A percentile compares a stretch with the other conserved stretches of the same genome.
Evolutionary conservation across 2,797 vertebrate genomes (phyloP).

Genomic region (Protonibea diacanthus): DNA sequence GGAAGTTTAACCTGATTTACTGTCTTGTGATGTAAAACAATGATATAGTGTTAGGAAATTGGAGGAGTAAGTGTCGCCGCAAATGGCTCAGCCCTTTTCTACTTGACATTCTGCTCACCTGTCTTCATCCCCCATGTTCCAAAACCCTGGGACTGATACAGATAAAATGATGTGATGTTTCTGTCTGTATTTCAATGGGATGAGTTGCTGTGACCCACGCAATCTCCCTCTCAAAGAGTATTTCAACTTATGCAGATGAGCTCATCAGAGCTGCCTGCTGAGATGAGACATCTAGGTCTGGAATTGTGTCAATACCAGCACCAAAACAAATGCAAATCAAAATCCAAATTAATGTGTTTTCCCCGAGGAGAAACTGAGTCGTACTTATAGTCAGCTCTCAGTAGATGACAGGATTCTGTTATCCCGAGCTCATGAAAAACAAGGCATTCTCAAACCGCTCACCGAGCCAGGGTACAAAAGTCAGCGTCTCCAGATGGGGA

Average conservation of each 20-base stretch:
- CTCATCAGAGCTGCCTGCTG: slow-evolving; percentile 86
- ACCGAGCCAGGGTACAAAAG: slow-evolving; percentile 71
- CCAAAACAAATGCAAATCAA: slow-evolving; percentile 88
- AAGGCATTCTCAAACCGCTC: slow-evolving; percentile 74
- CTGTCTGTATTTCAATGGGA: slow-evolving; percentile 82
- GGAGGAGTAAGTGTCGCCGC: slow-evolving; percentile 62
- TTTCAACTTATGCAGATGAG: slow-evolving; percentile 88
- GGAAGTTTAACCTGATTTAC: slow-evolving; percentile 75
- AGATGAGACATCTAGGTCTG: slow-evolving; percentile 86
- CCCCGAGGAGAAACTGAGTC: slow-evolving; percentile 82
- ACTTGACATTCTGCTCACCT: slow-evolving; percentile 84
- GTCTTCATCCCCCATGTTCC: slow-evolving; percentile 75
- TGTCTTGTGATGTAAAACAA: slow-evolving; percentile 56
- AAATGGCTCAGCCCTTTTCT: slow-evolving; percentile 71
- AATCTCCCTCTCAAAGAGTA: slow-evolving; percentile 85
- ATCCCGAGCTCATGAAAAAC: slow-evolving; percentile 77
- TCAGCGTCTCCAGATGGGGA: slow-evolving; percentile 72
- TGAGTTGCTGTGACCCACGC: slow-evolving; percentile 86
- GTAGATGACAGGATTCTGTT: slow-evolving; percentile 86
- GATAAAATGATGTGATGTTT: slow-evolving; percentile 83
- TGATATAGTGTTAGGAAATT: slow-evolving; percentile 59
- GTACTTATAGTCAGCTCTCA: slow-evolving; percentile 81
- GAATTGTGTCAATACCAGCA: slow-evolving; percentile 87
- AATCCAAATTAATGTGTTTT: slow-evolving; percentile 88
- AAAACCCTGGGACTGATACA: slow-evolving; percentile 77